Evolutionary conservation across 1,140 invertebrate species (phyloP), one percentile per base, ranked within the genome.

Genomic region (Drosophila nigrodunni): DNA sequence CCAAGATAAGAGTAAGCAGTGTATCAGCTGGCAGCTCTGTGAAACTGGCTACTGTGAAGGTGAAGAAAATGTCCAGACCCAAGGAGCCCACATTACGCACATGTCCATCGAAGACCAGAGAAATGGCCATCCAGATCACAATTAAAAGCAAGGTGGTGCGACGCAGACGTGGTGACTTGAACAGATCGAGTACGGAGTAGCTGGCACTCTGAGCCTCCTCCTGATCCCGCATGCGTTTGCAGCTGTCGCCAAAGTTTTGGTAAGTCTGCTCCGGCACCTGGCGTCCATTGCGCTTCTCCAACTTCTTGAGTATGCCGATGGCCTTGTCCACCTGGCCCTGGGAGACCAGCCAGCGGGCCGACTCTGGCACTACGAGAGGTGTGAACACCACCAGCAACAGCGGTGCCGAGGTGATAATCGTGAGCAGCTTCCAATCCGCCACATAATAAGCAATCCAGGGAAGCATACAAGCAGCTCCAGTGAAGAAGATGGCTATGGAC

Each of bases 401-500:
- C 0, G 97, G 97, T 1, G 95, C 93, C n/a, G 96, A 96, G 10
- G 96, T 97, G 0, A 94, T 94, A 10, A 97, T 93, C 6, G 95
- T 95, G 6, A 96, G 94, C 76, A 94, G 92, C 77, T 95, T 94
- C 97, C 97, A 98, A 80, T 97, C 94, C 5, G 94, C 95, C 4
- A 97, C 91, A 90, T 92, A 96, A 70, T 96, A 94, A 0, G 97
- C 96, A 37, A 97, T 95, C 96, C 96, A 97, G 1, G 97, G 97
- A 47, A 98, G 82, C 10, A 96, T 74, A 11, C 95, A 95, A 0
- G 97, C 94, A 1, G 96, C 97, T 8, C 96, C 93, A 0, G 97
- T 97, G 93, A 97, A 97, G 93, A 97, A 98, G 10, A 97, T 93
- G 0, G 97, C 97, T 64, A 98, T 97, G 1, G 96, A 97, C 96